Evolutionary conservation across 2,888 invertebrate species (phyloP), one percentile per base, ranked within the genome.

Genomic region (Leptopilina syphax): DNA sequence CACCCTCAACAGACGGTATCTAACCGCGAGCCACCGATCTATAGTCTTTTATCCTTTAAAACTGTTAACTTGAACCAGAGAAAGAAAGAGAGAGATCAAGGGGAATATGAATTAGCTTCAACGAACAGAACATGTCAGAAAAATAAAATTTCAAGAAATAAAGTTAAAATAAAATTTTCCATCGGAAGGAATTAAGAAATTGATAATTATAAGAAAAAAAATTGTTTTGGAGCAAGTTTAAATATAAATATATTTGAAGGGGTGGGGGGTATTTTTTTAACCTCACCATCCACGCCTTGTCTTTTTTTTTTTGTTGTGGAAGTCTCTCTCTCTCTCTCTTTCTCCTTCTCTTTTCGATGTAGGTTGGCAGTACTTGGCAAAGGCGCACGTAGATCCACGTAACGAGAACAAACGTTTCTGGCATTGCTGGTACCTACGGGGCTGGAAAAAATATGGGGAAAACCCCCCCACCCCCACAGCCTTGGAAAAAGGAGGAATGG

Each of bases 31-130:
- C 84, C 86, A 88, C 86, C 89, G 88, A 91, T 91, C 89, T 88
- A 87, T 88, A 89, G 89, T 88, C 90, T 90, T 91, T 91, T 89
- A 91, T 91, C 91, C 91, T 88, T 89, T 90, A 90, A 91, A 91
- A 91, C 89, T 89, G 91, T 91, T 91, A 91, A 91, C 91, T 90
- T 87, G 85, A 84, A 76, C 84, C 89, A 89, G 9, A 34, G 4
- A 34, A 34, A 34, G 34, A 34, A 34, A 34, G 34, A 34, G 34
- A 9, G 89, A 91, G 91, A 90, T 91, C 89, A 90, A 91, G 90
- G 90, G 89, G 90, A 91, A 91, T 90, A 87, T 87, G 90, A 91
- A 91, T 91, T 91, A 91, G 89, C 88, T 87, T 89, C 41, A 57
- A 63, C 76, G n/a, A 41, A 76, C 27, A 7, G 41, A 67, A 13